Evolutionary conservation across 92 coral and sea anemone genomes (phyloP), one percentile per base, ranked within the genome.

Genomic region (Parazoanthus atlanticus): DNA sequence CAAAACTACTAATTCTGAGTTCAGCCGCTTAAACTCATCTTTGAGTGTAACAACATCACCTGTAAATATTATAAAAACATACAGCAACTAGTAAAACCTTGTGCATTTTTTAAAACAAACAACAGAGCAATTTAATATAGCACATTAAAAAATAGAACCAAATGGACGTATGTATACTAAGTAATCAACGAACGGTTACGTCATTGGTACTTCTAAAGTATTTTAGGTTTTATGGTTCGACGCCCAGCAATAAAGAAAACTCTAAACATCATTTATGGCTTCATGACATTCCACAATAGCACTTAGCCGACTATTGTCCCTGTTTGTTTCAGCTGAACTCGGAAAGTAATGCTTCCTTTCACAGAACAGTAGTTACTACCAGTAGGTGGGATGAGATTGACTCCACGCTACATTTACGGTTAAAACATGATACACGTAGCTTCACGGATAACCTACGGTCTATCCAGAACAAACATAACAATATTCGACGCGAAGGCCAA

Each of bases 1-100:
- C 70, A 95, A 85, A 81, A 83, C 88, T 58, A 81, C 90, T 86
- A 95, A 43, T 69, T 95, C 98, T 33, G 91, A 81, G 78, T 86
- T 87, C 47, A 94, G 90, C 81, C 86, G 89, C 76, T 91, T 88
- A 15, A 95, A 88, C 23, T 89, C 89, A 38, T 91, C 92, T 65
- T 86, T 91, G 49, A 83, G 69, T 19, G 90, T 71, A 3, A 79
- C 78, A 56, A 86, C 74, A 46, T 91, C 85, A 66, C 88, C 95
- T 93, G 56, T 61, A 41, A 88, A 58, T 9, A 28, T 31, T 74
- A 28, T 2, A 74, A 74, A 74, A 74, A 31, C 69, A 61, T 61
- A 3, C 16, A 61, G 6, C 69, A 61, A 61, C 69, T 61, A 61
- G 0, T 61, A 21, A 61, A 21, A 19, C 2, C 26, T 23, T 23